These are phyloP conservation scores for Petroica traversi DNA, from an alignment of 2,113 vertebrate genomes.

Conservation along the genomic window DNA sequence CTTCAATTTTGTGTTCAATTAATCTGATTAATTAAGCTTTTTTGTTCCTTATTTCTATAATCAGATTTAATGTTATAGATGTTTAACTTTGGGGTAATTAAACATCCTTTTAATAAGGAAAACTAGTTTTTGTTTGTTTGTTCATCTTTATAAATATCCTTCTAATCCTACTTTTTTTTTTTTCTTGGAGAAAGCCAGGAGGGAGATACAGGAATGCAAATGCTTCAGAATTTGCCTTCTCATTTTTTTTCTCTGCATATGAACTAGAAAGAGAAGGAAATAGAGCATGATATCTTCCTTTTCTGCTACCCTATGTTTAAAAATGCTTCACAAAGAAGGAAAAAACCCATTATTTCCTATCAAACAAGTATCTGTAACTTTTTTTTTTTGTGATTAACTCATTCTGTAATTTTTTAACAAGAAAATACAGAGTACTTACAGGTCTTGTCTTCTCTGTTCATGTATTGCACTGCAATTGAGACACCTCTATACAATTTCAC, in stretches of 20 bases:
- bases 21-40: constrained; percentile 50
- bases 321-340: background rate
- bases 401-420: background rate
- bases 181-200: background rate
- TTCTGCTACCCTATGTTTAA: background rate
- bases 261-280: background rate
- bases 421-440: background rate
- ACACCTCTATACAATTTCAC: background rate
- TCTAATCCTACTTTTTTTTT: background rate
- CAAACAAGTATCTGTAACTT: background rate
- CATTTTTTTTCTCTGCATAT: background rate
- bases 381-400: background rate
- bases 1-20: constrained; percentile 48
- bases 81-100: constrained; percentile 38
- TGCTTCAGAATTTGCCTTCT: background rate
- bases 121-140: constrained; percentile 5
- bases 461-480: background rate
- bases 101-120: constrained; percentile 14
- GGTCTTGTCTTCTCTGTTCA: background rate
- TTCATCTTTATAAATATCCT: constrained; percentile 6
- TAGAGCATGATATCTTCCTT: background rate
- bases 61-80: constrained; percentile 27
- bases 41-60: constrained; percentile 33
- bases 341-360: background rate
- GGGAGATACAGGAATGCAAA: background rate